phyloP scores from a whole-genome alignment of 2,113 vertebrate species.

The Rostratula benghalensis region DNA sequence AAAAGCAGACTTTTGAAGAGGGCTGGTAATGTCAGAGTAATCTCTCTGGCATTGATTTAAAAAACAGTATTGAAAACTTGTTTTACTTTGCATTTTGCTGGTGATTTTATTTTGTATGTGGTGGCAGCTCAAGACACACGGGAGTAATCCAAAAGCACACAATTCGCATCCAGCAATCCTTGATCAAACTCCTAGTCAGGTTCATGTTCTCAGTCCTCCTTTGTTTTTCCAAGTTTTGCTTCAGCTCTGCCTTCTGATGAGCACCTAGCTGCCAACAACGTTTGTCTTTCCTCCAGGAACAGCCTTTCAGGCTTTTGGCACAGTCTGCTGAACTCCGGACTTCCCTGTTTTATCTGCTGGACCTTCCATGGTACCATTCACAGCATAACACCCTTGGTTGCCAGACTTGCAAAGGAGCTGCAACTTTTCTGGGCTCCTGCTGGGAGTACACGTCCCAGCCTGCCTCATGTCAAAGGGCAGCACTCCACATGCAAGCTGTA shows the following conservation, averaged over 20 bases:
- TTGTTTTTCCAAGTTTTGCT: not conserved
- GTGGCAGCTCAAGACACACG: not conserved
- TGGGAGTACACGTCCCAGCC: not conserved
- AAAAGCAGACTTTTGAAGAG: not conserved
- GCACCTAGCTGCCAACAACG: not conserved
- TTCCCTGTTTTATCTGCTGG: not conserved
- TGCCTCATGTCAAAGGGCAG: rapidly evolving
- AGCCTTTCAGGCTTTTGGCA: conserved; percentile 5
- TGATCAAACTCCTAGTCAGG: not conserved
- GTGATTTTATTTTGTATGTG: not conserved
- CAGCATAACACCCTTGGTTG: not conserved
- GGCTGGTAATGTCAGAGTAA: not conserved
- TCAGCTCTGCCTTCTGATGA: not conserved
- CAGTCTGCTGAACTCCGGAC: not conserved
- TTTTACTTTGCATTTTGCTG: not conserved
- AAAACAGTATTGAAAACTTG: not conserved
- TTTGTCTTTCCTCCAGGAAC: not conserved
- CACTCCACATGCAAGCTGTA: not conserved
- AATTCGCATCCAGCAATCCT: not conserved
- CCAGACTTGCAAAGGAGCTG: not conserved
- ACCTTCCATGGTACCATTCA: rapidly evolving
- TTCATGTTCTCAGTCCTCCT: not conserved
- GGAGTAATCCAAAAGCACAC: not conserved
- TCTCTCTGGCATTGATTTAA: rapidly evolving
- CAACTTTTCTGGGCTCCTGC: not conserved